These are phyloP conservation scores for Chaetodon trifasciatus DNA, from an alignment of 2,797 vertebrate species.

Conservation along the genomic window DNA sequence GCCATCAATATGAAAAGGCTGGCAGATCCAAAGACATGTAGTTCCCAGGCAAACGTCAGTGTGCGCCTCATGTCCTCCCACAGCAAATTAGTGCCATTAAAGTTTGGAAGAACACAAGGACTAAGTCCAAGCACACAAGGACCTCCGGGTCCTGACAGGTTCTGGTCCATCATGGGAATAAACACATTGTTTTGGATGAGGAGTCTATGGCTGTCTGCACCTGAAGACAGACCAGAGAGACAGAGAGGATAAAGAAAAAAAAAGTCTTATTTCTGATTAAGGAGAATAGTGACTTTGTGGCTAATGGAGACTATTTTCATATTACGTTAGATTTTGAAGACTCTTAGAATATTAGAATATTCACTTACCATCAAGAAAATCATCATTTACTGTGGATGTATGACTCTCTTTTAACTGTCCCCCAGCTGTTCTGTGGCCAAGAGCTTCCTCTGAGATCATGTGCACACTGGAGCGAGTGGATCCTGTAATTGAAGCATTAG, in stretches of 20 bases:
- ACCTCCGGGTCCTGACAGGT: conserved; percentile 34
- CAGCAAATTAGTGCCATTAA: conserved; percentile 84
- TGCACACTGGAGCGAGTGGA: conserved; percentile 18
- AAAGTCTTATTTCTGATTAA: background rate
- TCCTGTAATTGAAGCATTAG: conserved; percentile 47
- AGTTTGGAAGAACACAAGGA: conserved; percentile 72
- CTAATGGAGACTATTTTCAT: too few species aligned
- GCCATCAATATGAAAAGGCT: conserved; percentile 85
- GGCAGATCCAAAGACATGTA: conserved; percentile 89
- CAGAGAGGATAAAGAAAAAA: conserved; percentile 19
- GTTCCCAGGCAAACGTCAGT: conserved; percentile 90
- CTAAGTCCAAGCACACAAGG: conserved; percentile 68
- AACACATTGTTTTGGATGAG: conserved; percentile 51
- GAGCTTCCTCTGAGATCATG: conserved; percentile 39
- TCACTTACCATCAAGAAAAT: conserved; percentile 55
- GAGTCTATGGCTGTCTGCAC: conserved; percentile 31
- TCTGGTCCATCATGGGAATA: conserved; percentile 45
- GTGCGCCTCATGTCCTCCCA: conserved; percentile 90
- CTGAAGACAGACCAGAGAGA: conserved; percentile 23
- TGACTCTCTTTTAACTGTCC: conserved; percentile 28
- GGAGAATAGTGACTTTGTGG: background rate
- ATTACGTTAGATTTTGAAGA: too few species aligned
- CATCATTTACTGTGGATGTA: conserved; percentile 14
- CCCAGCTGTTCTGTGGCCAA: conserved; percentile 20
- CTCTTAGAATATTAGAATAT: background rate